Evolutionary conservation across 2,113 vertebrate species (phyloP), one percentile per base, ranked within the genome.

Genomic region (Laticauda laticaudata): DNA sequence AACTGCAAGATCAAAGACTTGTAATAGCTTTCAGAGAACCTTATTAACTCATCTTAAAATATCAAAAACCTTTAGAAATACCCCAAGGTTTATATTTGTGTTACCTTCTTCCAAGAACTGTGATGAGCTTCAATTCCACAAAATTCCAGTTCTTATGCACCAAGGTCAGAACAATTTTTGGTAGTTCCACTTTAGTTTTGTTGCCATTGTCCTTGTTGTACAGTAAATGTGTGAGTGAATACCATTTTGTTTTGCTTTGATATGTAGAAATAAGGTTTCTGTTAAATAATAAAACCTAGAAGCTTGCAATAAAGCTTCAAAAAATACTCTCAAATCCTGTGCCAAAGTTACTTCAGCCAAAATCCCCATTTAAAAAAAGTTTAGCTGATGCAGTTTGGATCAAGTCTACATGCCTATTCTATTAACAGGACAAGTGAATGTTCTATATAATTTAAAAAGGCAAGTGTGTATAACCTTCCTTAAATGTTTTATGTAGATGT

Each of bases 61-160:
- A 90, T 64, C 90, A 93, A 87, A 94, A 93, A 94, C 21, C 57
- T 54, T 92, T 48, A 51, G 92, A 90, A 90, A 89, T 88, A 94
- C 64, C 93, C 93, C 91, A 89, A 3, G 95, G 96, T 96, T 94
- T 94, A 54, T 1, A 91, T 95, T 91, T 64, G 93, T 93, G 57
- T 93, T 95, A 95, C 92, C 93, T 96, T 95, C 90, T 95, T 94
- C 93, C 96, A 95, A 96, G 95, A 96, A 96, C 95, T 94, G 94
- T 93, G 43, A 43, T 81, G 87, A 95, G 92, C 91, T 95, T 93
- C 94, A 94, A 96, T 94, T 94, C 94, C 93, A 95, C 96, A 97
- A 97, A 93, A 59, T 55, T 2, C 86, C 86, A 94, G 95, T 96
- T 89, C 91, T 96, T 96, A 94, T 96, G 96, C 94, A 95, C 59